A percentile compares a stretch with the other conserved stretches of the same genome.
phyloP scores from a whole-genome alignment of 1,140 invertebrate species.

The Drosophila aff. region DNA sequence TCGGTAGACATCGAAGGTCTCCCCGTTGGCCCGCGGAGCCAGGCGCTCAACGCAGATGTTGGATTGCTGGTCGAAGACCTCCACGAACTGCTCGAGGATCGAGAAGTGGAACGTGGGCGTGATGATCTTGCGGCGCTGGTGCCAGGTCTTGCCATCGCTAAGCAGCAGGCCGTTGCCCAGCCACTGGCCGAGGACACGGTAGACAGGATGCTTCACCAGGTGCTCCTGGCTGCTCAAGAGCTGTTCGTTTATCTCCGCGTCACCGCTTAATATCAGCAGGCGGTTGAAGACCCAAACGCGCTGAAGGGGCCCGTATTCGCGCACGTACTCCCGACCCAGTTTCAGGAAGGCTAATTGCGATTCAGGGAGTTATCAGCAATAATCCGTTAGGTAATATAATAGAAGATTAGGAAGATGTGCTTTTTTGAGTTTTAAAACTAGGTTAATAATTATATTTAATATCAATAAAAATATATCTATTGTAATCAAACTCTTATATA shows the following conservation, averaged over 20 bases:
- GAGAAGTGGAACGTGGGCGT: constrained; percentile 94
- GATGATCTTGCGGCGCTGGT: constrained; percentile 85
- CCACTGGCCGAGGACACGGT: constrained; percentile 86
- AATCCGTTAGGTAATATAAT: not conserved
- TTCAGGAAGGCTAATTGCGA: constrained; percentile 47
- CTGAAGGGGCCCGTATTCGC: constrained; percentile 85
- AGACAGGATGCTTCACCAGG: constrained; percentile 73
- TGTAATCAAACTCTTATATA: too few species aligned
- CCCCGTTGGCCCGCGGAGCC: constrained; percentile 83
- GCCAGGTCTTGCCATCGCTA: constrained; percentile 82
- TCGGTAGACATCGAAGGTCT: constrained; percentile 74
- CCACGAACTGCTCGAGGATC: constrained; percentile 91
- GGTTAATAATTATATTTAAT: too few species aligned
- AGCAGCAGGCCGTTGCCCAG: constrained; percentile 89
- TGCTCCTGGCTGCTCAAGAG: constrained; percentile 63
- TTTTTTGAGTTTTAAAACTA: not conserved
- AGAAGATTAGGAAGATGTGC: not conserved
- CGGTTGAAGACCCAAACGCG: constrained; percentile 86
- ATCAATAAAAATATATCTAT: too few species aligned
- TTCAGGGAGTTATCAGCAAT: not conserved
- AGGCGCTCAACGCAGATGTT: constrained; percentile 89
- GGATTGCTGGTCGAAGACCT: constrained; percentile 91
- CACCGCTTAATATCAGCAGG: constrained; percentile 64
- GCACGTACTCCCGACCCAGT: not conserved
- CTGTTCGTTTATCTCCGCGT: constrained; percentile 81